Evolutionary conservation across 2,113 vertebrate species (phyloP).

Genomic region (Chaetura pelagica): DNA sequence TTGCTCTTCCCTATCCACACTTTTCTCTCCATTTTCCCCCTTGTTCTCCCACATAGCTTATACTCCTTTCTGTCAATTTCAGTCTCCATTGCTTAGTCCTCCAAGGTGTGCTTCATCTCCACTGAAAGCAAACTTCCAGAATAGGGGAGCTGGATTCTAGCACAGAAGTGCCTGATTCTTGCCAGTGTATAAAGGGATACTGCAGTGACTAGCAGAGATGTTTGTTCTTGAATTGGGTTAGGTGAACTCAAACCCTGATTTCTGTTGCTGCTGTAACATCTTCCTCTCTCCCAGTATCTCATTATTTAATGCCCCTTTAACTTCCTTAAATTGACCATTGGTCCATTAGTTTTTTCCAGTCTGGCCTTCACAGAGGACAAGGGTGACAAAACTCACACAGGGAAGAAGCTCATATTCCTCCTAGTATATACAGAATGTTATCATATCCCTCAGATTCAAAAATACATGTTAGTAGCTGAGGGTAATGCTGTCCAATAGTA

Average conservation of each 20-base stretch:
- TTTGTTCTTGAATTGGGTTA: neutral
- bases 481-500: neutral
- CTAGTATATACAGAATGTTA: neutral
- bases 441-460: neutral
- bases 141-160: neutral
- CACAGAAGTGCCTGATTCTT: neutral
- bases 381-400: neutral
- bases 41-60: neutral
- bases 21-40: neutral
- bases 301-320: neutral
- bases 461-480: neutral
- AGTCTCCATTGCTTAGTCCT: neutral
- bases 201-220: neutral
- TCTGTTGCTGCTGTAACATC: neutral
- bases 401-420: neutral
- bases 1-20: neutral
- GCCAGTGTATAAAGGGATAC: neutral
- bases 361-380: neutral
- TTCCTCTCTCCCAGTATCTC: neutral
- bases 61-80: neutral
- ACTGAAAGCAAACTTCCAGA: neutral
- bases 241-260: neutral
- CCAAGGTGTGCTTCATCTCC: neutral
- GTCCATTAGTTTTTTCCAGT: neutral
- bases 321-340: neutral